Evolutionary conservation across 1,140 invertebrate species (phyloP).

Genomic region (Brachionus angularis): DNA sequence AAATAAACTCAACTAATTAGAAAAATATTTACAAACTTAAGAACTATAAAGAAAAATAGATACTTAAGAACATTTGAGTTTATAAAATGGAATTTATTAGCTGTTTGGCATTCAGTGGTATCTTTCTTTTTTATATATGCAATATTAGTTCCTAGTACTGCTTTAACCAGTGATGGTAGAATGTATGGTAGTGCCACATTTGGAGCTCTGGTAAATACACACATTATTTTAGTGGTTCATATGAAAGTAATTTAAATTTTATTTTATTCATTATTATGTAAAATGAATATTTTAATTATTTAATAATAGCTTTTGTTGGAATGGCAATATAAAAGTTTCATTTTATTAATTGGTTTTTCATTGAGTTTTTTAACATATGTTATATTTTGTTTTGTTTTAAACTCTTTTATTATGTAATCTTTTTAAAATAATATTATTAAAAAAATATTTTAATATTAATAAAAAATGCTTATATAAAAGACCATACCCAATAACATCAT

Average conservation of each 20-base stretch:
- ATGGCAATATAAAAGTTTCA: conserved; percentile 35
- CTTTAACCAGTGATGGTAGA: conserved; percentile 16
- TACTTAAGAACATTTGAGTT: conserved; percentile 7
- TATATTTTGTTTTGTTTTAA: conserved; percentile 11
- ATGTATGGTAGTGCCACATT: background rate
- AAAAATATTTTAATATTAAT: background rate
- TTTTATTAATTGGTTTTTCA: conserved; percentile 4
- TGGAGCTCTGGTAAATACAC: conserved; percentile 23
- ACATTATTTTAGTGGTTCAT: conserved; percentile 31
- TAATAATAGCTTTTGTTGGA: conserved; percentile 3
- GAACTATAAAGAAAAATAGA: conserved; percentile 27
- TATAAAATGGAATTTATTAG: conserved; percentile 26
- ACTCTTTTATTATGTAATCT: conserved; percentile 22
- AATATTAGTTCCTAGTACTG: background rate
- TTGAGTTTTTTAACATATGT: conserved; percentile 21
- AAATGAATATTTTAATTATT: background rate
- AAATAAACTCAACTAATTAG: background rate
- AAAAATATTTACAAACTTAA: background rate
- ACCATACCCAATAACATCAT: background rate
- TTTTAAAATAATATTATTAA: background rate
- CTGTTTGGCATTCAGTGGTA: conserved; percentile 24
- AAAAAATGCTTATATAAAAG: background rate
- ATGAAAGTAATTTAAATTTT: conserved; percentile 21
- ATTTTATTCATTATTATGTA: background rate
- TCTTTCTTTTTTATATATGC: conserved; percentile 19